Evolutionary conservation across 2,888 invertebrate species (phyloP).

Genomic region (Ethmia dodecea): DNA sequence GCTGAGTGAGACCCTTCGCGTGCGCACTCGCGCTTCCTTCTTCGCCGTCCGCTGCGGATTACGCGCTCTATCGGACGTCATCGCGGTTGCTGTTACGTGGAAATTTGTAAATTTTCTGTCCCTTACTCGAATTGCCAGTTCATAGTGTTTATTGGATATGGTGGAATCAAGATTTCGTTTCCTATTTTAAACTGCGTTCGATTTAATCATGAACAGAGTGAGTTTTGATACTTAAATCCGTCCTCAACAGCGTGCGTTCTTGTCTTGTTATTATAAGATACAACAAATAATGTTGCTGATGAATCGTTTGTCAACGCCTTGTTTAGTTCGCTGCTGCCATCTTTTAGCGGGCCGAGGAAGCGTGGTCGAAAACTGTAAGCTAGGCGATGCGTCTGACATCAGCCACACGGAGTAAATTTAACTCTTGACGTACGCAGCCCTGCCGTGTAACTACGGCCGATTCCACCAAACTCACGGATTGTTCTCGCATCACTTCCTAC

Average conservation of each 20-base stretch:
- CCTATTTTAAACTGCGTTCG: too few species aligned
- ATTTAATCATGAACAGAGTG: too few species aligned
- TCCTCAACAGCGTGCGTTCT: not conserved
- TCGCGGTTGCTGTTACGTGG: too few species aligned
- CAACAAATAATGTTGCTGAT: slow-evolving; percentile 13
- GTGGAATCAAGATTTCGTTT: too few species aligned
- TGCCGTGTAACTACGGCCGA: slow-evolving; percentile 18
- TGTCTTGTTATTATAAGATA: slow-evolving; percentile 3
- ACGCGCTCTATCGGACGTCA: too few species aligned
- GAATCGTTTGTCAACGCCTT: slow-evolving; percentile 29
- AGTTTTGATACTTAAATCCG: too few species aligned
- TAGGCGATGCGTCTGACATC: slow-evolving; percentile 76
- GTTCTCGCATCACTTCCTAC: too few species aligned
- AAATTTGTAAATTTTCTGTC: too few species aligned
- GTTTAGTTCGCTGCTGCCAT: slow-evolving; percentile 54
- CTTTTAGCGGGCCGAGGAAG: slow-evolving; percentile 54
- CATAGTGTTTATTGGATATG: too few species aligned
- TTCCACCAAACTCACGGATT: slow-evolving; percentile 48
- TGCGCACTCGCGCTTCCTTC: slow-evolving; percentile 20
- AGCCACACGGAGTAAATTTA: slow-evolving; percentile 69
- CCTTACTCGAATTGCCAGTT: too few species aligned
- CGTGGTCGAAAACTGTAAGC: slow-evolving; percentile 55
- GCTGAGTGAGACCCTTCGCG: too few species aligned
- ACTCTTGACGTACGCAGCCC: slow-evolving; percentile 62
- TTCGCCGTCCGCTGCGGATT: slow-evolving; percentile 32